These are phyloP conservation scores for Chelidonichthys spinosus DNA, from an alignment of 2,797 vertebrate genomes.

Conservation along the genomic window DNA sequence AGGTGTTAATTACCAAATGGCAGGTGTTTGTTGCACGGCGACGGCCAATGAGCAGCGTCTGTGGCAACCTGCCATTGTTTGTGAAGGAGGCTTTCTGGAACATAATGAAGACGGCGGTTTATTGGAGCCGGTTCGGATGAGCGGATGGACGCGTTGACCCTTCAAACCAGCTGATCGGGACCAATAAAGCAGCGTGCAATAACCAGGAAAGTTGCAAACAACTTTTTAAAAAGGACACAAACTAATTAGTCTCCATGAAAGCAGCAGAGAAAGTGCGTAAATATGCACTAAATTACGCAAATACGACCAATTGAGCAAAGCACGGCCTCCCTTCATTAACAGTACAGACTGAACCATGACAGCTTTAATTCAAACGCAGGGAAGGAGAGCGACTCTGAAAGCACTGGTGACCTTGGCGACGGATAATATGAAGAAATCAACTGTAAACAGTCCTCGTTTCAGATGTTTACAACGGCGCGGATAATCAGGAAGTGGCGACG, in stretches of 20 bases:
- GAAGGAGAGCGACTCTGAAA: slow-evolving; percentile 40
- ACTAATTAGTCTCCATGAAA: slow-evolving; percentile 2
- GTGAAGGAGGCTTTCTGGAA: slow-evolving; percentile 3
- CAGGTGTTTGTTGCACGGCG: slow-evolving; percentile 63
- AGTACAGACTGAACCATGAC: slow-evolving; percentile 37
- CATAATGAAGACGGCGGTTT: slow-evolving; percentile 45
- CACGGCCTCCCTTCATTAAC: slow-evolving; percentile 36
- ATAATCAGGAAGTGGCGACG: slow-evolving; percentile 46
- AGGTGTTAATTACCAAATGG: slow-evolving; percentile 65
- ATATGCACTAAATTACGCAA: slow-evolving; percentile 19
- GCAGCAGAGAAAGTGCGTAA: slow-evolving; percentile 3
- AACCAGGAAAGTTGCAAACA: slow-evolving; percentile 16
- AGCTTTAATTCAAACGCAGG: slow-evolving; percentile 44
- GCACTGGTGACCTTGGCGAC: slow-evolving; percentile 53
- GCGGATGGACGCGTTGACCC: slow-evolving; percentile 16
- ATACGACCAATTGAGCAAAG: slow-evolving; percentile 22
- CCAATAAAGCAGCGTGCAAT: neutral
- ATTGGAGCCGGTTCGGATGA: slow-evolving; percentile 11
- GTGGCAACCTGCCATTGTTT: slow-evolving; percentile 50
- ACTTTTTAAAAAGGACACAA: slow-evolving; percentile 15
- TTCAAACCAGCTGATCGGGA: neutral
- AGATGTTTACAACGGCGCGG: slow-evolving; percentile 52
- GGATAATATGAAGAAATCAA: slow-evolving; percentile 59
- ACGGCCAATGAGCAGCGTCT: slow-evolving; percentile 43
- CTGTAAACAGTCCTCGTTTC: slow-evolving; percentile 38